phyloP scores from a whole-genome alignment of 2,797 vertebrate species.

The Propithecus deckenii region DNA sequence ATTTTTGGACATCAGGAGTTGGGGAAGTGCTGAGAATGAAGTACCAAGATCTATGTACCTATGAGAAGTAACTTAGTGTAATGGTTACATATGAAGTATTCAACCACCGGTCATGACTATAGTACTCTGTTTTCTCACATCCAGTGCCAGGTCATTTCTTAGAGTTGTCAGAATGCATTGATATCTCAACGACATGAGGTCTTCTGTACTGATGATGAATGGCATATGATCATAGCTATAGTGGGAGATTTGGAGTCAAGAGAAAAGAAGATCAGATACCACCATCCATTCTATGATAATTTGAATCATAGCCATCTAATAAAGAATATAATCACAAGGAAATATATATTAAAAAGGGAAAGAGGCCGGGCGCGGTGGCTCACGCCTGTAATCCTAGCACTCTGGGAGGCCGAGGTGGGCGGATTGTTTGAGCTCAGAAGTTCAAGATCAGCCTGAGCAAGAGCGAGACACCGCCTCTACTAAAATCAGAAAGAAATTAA shows the following conservation, averaged over 20 bases:
- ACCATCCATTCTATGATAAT: not conserved
- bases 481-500: no score
- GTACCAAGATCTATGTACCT: not conserved
- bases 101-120: not conserved
- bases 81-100: not conserved
- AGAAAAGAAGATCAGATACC: not conserved
- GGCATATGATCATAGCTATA: not conserved
- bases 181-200: not conserved
- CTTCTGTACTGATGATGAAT: not conserved
- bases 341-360: not conserved
- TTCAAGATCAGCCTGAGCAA: no score
- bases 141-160: not conserved
- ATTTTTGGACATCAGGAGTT: not conserved
- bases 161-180: not conserved
- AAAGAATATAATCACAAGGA: not conserved
- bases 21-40: not conserved
- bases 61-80: not conserved
- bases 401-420: no score
- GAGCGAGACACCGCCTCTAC: no score
- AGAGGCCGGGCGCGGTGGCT: not conserved
- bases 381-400: no score
- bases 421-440: no score
- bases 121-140: not conserved
- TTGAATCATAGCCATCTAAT: not conserved
- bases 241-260: not conserved